A percentile compares a stretch with the other conserved stretches of the same genome.
Conservation (phyloP, 2,888 invertebrate species). For the Isoperla grammatica region DNA sequence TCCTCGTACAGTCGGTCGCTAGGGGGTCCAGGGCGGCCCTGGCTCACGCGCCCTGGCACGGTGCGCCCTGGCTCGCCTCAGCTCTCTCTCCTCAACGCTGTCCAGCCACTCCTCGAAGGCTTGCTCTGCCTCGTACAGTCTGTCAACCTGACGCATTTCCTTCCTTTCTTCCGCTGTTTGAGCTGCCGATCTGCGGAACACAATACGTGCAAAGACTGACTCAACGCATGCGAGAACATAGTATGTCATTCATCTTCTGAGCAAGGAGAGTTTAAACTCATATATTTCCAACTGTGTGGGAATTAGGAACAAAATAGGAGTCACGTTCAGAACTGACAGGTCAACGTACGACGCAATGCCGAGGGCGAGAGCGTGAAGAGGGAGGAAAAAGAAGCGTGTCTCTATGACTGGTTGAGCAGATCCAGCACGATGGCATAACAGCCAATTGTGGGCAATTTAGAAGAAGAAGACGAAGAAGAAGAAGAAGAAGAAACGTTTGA, state of each 20-base stretch:
- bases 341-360: no score
- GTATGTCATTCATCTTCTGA: background rate
- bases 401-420: no score
- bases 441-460: no score
- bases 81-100: conserved; percentile 16
- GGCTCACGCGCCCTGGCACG: background rate
- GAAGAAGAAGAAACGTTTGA: no score
- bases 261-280: background rate
- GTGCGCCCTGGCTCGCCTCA: background rate
- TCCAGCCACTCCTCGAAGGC: conserved; percentile 28
- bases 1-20: no score
- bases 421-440: no score
- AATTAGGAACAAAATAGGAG: no score
- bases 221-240: background rate
- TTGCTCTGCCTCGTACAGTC: conserved; percentile 24
- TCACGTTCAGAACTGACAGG: no score
- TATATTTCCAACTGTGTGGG: no score
- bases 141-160: conserved; percentile 4
- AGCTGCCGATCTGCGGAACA: background rate
- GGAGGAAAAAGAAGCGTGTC: no score
- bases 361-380: no score
- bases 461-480: no score
- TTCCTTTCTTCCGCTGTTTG: conserved; percentile 4
- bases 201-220: background rate
- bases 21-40: background rate